Evolutionary conservation across 2,888 invertebrate genomes (phyloP), one percentile per base, ranked within the genome.

Genomic region (Papilio elwesi): DNA sequence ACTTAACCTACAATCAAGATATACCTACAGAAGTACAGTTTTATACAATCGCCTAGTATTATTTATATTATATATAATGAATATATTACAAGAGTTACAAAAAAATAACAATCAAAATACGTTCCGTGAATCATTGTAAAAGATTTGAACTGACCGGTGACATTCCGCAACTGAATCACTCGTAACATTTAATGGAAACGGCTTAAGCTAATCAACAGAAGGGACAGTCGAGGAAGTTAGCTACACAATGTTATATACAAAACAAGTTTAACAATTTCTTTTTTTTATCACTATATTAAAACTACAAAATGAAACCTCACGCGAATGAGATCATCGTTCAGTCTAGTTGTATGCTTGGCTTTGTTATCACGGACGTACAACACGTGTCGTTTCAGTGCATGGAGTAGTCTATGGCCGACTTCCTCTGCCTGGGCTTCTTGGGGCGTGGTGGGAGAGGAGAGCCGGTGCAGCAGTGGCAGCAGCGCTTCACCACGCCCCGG

Each of bases 381-480:
- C 36, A 36, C 49, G 53, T 52, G 43, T 26, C 15, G 57, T 43
- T 43, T 62, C 12, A 73, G 12, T 66, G 65, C 26, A 65, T 55
- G 15, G 43, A 80, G 76, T 87, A 90, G 77, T 91, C 92, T 59
- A 84, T 77, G 67, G 81, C 81, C 15, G 87, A 86, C 77, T 90
- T 91, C 62, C 85, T 84, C 71, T 85, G 88, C 9, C 91, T 81
- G 0, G 91, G 82, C 70, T 89, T 88, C 78, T 95, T 94, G 68
- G 95, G 91, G 59, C 94, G 88, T 0, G 92, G 90, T 10, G 95
- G 92, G 5, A 94, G 93, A 0, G 95, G 94, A 0, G 93, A 91
- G 9, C 95, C 95, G 81, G 90, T 94, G 84, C 95, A 96, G 83
- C 96, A 95, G 51, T 94, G 94, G 80, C 95, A 95, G 68, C 94